Percentiles rank a stretch among this genome's conserved stretches.
These are phyloP conservation scores for Euplagia quadripunctaria DNA, from an alignment of 2,888 invertebrate species.

Conservation along the genomic window DNA sequence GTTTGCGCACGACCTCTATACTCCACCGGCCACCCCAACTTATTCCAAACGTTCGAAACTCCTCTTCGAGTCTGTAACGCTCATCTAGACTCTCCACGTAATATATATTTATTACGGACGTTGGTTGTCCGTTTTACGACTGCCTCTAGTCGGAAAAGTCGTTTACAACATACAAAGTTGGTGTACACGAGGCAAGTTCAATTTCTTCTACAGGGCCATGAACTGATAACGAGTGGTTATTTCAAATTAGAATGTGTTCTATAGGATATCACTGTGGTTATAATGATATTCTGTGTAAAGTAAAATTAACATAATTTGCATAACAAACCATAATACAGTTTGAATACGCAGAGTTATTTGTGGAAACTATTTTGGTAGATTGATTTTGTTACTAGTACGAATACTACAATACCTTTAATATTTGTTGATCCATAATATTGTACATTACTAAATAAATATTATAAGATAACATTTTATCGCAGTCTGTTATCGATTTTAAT, in stretches of 20 bases:
- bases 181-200: constrained; percentile 26
- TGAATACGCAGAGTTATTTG: constrained; percentile 10
- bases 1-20: constrained; percentile 64
- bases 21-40: constrained; percentile 55
- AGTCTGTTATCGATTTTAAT: neutral
- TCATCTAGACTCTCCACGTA: constrained; percentile 56
- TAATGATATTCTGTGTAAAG: constrained; percentile 36
- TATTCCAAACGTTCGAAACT: constrained; percentile 60
- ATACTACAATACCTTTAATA: constrained; percentile 1
- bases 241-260: constrained; percentile 37
- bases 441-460: neutral
- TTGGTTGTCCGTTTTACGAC: constrained; percentile 55
- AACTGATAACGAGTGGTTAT: constrained; percentile 23
- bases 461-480: neutral
- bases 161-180: constrained; percentile 36
- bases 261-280: constrained; percentile 23
- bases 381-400: constrained; percentile 13
- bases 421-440: constrained; percentile 1
- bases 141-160: constrained; percentile 45
- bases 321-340: constrained; percentile 25
- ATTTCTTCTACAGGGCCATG: constrained; percentile 17
- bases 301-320: constrained; percentile 45
- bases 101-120: constrained; percentile 58
- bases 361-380: constrained; percentile 7
- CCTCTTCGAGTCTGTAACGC: constrained; percentile 51